Conservation (phyloP, 2,888 invertebrate species). For the Deilephila porcellus region DNA sequence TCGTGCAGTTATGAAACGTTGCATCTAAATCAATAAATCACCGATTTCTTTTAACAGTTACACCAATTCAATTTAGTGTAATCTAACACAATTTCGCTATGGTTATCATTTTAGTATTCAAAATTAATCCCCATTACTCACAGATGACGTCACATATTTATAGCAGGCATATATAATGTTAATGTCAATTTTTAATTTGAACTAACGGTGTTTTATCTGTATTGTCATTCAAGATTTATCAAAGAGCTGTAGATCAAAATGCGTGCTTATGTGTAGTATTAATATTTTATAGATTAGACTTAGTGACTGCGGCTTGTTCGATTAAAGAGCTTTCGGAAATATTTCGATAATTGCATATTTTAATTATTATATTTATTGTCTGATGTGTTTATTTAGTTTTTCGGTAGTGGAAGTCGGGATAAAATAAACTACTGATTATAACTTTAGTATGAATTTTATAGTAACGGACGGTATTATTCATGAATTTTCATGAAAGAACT, state of each 20-base stretch:
- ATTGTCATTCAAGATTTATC: slow-evolving; percentile 21
- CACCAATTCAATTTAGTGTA: slow-evolving; percentile 2
- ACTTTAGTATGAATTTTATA: no score
- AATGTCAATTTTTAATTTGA: slow-evolving; percentile 13
- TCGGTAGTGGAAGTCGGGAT: no score
- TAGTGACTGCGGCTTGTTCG: neutral
- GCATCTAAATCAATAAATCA: neutral
- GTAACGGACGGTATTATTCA: no score
- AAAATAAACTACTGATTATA: no score
- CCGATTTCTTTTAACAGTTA: neutral
- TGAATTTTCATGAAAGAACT: no score
- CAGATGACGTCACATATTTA: slow-evolving; percentile 14
- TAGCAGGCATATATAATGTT: neutral
- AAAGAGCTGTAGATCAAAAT: neutral
- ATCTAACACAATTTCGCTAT: slow-evolving; percentile 17
- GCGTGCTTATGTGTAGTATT: neutral
- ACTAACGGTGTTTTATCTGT: slow-evolving; percentile 13
- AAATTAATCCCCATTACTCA: slow-evolving; percentile 16
- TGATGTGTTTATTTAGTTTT: neutral
- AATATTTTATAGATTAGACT: neutral
- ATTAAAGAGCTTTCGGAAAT: neutral
- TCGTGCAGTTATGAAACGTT: neutral
- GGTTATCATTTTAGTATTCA: neutral
- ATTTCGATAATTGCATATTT: neutral
- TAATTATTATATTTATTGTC: neutral